A percentile compares a stretch with the other conserved stretches of the same genome.
Conservation (phyloP, 2,888 invertebrate genomes). For the Limnephilus lunatus region DNA sequence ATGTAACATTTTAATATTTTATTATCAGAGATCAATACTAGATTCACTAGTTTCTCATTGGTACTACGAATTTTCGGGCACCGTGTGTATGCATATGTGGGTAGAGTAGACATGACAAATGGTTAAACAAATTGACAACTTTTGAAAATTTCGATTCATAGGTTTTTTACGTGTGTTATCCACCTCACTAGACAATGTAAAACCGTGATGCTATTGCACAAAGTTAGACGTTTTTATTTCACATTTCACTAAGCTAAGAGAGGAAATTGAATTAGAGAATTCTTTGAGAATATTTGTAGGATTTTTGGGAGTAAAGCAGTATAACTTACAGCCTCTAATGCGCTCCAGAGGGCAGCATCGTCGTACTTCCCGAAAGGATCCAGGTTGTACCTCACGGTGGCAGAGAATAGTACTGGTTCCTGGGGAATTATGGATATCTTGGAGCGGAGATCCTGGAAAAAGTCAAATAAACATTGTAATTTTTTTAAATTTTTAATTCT, state of each 20-base stretch:
- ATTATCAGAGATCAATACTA: too few relatives aligned
- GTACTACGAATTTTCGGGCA: too few relatives aligned
- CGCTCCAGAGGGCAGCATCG: conserved; percentile 83
- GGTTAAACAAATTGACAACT: too few relatives aligned
- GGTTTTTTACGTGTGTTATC: too few relatives aligned
- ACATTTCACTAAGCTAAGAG: background rate
- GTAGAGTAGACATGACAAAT: too few relatives aligned
- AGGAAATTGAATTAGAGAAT: background rate
- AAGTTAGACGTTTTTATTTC: background rate
- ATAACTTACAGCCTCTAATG: conserved; percentile 82
- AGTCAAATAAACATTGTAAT: background rate
- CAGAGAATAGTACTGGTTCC: conserved; percentile 86
- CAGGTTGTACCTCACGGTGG: conserved; percentile 84
- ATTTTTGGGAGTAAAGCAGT: background rate
- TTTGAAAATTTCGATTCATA: too few relatives aligned
- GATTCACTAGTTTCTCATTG: too few relatives aligned
- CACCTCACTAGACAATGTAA: too few relatives aligned
- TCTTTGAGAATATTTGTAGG: background rate
- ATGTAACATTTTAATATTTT: too few relatives aligned
- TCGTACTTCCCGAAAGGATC: conserved; percentile 85
- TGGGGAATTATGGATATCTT: conserved; percentile 87
- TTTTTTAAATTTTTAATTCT: too few relatives aligned
- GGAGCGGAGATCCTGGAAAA: conserved; percentile 78
- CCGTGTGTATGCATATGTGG: too few relatives aligned
- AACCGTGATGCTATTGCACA: background rate